phyloP scores from a whole-genome alignment of 2,113 vertebrate genomes.

The Mormyrus iriodes region DNA sequence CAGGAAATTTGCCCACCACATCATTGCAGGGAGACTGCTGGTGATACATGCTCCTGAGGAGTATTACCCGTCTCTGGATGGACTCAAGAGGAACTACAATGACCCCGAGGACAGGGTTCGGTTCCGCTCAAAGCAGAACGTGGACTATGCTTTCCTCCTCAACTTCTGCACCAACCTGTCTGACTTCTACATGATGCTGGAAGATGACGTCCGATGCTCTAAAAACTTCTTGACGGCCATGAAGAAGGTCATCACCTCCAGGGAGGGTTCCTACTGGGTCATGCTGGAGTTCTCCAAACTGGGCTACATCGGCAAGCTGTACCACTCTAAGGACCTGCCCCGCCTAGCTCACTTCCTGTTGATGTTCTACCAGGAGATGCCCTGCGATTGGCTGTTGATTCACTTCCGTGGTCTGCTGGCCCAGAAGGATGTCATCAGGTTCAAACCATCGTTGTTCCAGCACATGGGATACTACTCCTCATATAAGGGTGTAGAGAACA shows the following conservation, averaged over 20 bases:
- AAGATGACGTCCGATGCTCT: constrained; percentile 92
- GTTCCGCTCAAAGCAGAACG: constrained; percentile 96
- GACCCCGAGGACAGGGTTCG: constrained; percentile 91
- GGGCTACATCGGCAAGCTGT: constrained; percentile 96
- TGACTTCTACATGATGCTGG: constrained; percentile 96
- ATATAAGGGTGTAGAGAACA: constrained; percentile 92
- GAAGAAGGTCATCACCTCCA: constrained; percentile 91
- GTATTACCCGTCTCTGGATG: constrained; percentile 85
- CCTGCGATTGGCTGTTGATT: constrained; percentile 93
- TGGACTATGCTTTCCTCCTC: constrained; percentile 79
- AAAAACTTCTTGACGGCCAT: constrained; percentile 91
- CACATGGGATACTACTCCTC: constrained; percentile 99
- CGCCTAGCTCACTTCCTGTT: constrained; percentile 90
- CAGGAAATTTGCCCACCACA: constrained; percentile 92
- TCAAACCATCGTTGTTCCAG: constrained; percentile 97
- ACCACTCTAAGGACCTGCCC: constrained; percentile 76
- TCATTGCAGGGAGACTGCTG: constrained; percentile 87
- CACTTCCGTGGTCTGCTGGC: constrained; percentile 87
- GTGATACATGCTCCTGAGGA: constrained; percentile 93
- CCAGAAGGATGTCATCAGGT: constrained; percentile 89
- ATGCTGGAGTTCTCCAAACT: constrained; percentile 96
- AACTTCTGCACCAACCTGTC: constrained; percentile 98
- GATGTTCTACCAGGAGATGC: constrained; percentile 99
- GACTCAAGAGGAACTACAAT: constrained; percentile 96
- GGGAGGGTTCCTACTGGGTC: constrained; percentile 94